Conservation (phyloP, 2,888 invertebrate species). For the Conops quadrifasciatus region DNA sequence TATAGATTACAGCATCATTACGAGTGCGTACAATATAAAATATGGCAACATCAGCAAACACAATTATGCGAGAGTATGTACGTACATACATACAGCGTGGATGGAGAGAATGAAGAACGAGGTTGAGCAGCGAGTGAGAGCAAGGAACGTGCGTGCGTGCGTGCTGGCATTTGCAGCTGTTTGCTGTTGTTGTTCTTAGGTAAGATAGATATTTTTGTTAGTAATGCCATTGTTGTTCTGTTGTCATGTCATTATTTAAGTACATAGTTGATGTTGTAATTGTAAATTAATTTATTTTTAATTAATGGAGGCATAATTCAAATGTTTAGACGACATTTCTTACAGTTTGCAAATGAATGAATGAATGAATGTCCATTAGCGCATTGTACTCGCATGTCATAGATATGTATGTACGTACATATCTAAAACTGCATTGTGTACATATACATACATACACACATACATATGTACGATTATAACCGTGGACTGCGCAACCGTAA, state of each 20-base stretch:
- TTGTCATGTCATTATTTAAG: slow-evolving; percentile 21
- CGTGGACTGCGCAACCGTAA: neutral
- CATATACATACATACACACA: too few species aligned
- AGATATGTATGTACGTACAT: too few species aligned
- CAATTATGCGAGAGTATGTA: neutral
- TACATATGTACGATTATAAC: too few species aligned
- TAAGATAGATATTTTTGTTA: neutral
- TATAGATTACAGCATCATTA: slow-evolving; percentile 34
- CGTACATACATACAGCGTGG: too few species aligned
- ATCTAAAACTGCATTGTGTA: too few species aligned
- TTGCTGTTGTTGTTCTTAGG: slow-evolving; percentile 2
- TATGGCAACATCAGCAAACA: slow-evolving; percentile 23
- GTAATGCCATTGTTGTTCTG: slow-evolving; percentile 22
- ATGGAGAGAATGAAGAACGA: too few species aligned
- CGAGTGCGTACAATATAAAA: slow-evolving; percentile 8
- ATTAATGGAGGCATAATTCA: slow-evolving; percentile 28
- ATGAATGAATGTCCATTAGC: slow-evolving; percentile 1
- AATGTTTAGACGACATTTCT: neutral
- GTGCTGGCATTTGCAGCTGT: slow-evolving; percentile 4
- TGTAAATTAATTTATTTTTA: slow-evolving; percentile 33
- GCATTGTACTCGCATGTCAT: too few species aligned
- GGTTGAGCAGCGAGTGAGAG: too few species aligned
- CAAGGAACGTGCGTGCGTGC: too few species aligned
- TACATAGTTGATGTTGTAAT: slow-evolving; percentile 17
- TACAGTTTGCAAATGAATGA: neutral